Percentiles rank a stretch among this genome's conserved stretches.
Conservation (phyloP, 92 coral and sea anemone species). For the Epizoanthus illoricatus region DNA sequence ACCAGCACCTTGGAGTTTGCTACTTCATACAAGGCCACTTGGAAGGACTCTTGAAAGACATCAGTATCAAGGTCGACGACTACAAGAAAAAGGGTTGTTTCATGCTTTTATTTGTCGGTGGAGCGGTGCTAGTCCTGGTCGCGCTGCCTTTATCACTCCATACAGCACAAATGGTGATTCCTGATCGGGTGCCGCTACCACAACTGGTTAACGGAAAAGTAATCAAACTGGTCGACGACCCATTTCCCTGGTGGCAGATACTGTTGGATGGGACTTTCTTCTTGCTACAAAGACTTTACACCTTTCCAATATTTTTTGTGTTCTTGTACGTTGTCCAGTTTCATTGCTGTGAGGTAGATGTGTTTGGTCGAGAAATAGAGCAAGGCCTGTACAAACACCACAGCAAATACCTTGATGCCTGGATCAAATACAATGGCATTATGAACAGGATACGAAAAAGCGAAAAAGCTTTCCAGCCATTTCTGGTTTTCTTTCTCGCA, state of each 20-base stretch:
- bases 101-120: slow-evolving; percentile 1
- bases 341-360: slow-evolving; percentile 36
- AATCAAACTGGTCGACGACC: neutral
- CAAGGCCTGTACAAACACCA: neutral
- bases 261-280: slow-evolving; percentile 3
- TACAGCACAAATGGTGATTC: slow-evolving; percentile 26
- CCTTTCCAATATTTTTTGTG: slow-evolving; percentile 39
- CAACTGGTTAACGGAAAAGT: slow-evolving; percentile 11
- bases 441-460: slow-evolving; percentile 15
- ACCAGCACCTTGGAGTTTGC: slow-evolving; percentile 30
- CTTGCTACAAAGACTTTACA: neutral
- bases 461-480: slow-evolving; percentile 39
- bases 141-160: slow-evolving; percentile 26
- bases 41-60: slow-evolving; percentile 5
- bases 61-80: slow-evolving; percentile 19
- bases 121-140: slow-evolving; percentile 7
- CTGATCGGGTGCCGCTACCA: slow-evolving; percentile 22
- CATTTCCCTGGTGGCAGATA: slow-evolving; percentile 30
- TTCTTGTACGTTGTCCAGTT: slow-evolving; percentile 30
- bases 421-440: neutral
- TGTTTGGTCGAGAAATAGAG: slow-evolving; percentile 29
- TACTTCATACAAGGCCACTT: slow-evolving; percentile 21
- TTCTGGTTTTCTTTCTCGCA: slow-evolving; percentile 32
- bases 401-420: slow-evolving; percentile 9
- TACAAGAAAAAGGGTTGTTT: neutral